phyloP scores from a whole-genome alignment of 1,140 invertebrate genomes.

The Brachionus manjavacas region DNA sequence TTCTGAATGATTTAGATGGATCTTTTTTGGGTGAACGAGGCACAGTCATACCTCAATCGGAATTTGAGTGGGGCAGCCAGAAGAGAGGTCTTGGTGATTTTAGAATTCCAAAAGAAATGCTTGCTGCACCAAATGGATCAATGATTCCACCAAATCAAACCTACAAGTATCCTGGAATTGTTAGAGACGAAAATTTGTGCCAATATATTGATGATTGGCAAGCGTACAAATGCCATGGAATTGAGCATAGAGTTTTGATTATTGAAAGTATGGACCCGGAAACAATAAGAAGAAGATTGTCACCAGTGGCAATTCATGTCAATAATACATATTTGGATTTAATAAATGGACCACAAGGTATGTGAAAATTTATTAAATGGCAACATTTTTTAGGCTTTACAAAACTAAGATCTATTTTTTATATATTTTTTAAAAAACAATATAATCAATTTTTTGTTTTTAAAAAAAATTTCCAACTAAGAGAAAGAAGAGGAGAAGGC shows the following conservation, averaged over 20 bases:
- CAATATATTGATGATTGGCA: conserved; percentile 46
- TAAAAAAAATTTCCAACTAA: too few species aligned
- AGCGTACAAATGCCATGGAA: conserved; percentile 48
- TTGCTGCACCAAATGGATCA: conserved; percentile 47
- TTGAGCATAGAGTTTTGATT: conserved; percentile 49
- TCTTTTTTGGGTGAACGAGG: conserved; percentile 46
- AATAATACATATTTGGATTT: conserved; percentile 50
- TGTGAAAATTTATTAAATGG: too few species aligned
- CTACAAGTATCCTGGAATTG: conserved; percentile 48
- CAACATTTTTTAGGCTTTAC: too few species aligned
- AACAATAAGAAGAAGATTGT: conserved; percentile 51
- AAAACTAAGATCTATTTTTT: too few species aligned
- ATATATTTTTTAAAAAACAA: too few species aligned
- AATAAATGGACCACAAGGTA: conserved; percentile 53
- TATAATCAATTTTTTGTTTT: too few species aligned
- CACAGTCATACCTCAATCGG: conserved; percentile 49
- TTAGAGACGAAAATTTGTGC: conserved; percentile 45
- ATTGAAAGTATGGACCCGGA: conserved; percentile 55
- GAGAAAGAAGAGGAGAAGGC: too few species aligned
- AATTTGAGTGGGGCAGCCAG: conserved; percentile 50
- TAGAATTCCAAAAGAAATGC: conserved; percentile 50
- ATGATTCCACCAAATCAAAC: conserved; percentile 45
- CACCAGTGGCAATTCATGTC: conserved; percentile 50
- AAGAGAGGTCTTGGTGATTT: conserved; percentile 52
- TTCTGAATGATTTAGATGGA: conserved; percentile 52